Conservation (phyloP, 1,140 invertebrate species). For the Ectropis grisescens region DNA sequence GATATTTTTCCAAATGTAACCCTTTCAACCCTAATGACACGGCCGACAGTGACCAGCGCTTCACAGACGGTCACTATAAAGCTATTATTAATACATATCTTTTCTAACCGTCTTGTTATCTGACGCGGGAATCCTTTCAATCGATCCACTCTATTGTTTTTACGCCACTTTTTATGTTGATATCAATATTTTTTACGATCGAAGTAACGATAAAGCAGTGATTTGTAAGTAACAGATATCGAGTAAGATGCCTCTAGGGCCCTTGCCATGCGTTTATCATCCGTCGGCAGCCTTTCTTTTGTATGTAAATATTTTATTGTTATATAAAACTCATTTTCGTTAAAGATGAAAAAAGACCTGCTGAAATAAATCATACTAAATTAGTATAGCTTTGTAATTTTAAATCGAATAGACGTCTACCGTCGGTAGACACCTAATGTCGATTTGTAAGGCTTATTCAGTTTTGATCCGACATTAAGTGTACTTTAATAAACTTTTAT, state of each 20-base stretch:
- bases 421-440: too few species aligned
- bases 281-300: conserved; percentile 52
- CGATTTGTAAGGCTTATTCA: conserved; percentile 34
- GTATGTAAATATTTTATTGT: conserved; percentile 53
- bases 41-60: conserved; percentile 42
- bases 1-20: too few species aligned
- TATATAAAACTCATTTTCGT: background rate
- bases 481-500: conserved; percentile 27
- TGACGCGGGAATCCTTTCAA: conserved; percentile 57
- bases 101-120: conserved; percentile 54
- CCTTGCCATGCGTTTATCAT: conserved; percentile 59
- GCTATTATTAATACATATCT: conserved; percentile 65
- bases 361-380: background rate
- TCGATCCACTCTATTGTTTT: conserved; percentile 65
- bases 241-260: conserved; percentile 48
- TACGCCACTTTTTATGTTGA: conserved; percentile 61
- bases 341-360: background rate
- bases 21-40: background rate
- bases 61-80: conserved; percentile 33
- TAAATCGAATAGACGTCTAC: too few species aligned
- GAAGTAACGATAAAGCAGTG: conserved; percentile 59
- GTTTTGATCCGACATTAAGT: conserved; percentile 33
- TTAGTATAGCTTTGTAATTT: too few species aligned
- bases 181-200: conserved; percentile 67
- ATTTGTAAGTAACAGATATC: conserved; percentile 63